Evolutionary conservation across 2,888 invertebrate species (phyloP), one percentile per base, ranked within the genome.

Genomic region (Chloroclystis v-ata): DNA sequence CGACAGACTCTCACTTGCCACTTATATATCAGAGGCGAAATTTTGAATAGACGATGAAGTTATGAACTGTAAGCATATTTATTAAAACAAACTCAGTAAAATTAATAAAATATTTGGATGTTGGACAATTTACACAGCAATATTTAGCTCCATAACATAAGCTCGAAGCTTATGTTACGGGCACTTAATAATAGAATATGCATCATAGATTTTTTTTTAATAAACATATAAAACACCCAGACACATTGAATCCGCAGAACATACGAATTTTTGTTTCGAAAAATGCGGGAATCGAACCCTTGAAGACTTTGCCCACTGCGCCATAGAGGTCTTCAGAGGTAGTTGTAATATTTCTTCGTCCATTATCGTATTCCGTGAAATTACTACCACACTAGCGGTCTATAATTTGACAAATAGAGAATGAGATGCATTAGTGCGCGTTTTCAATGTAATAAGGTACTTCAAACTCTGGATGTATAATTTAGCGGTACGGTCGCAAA

Each of bases 381-480:
- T 80, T 71, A 70, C 71, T 69, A 67, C 69, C 57, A 65, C 60
- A 54, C 61, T 51, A 65, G 73, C 65, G 75, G 78, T 65, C 77
- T 86, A 78, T 86, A 86, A 86, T 87, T 87, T 87, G 80, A 84
- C 80, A 85, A 85, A 82, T 85, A 83, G 81, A 83, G 82, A 86
- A 85, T 85, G 73, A 82, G 84, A 82, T 85, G 83, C 86, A 86
- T 86, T 86, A 86, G 82, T 74, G 72, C 71, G 78, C 79, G 75
- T 83, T 86, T 81, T 75, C 75, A 72, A 61, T 71, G 74, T 85
- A 84, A 84, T 85, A 70, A 75, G 74, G 74, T 74, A 78, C 81
- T 69, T 65, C 67, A 67, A 74, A 56, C 63, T 69, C 55, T 63
- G 60, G 63, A 69, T 75, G 73, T 86, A 73, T 87, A 87, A 87